Percentiles rank a stretch among this genome's conserved stretches.
Conservation (phyloP, 2,113 vertebrate genomes). For the Tenrec ecaudatus region DNA sequence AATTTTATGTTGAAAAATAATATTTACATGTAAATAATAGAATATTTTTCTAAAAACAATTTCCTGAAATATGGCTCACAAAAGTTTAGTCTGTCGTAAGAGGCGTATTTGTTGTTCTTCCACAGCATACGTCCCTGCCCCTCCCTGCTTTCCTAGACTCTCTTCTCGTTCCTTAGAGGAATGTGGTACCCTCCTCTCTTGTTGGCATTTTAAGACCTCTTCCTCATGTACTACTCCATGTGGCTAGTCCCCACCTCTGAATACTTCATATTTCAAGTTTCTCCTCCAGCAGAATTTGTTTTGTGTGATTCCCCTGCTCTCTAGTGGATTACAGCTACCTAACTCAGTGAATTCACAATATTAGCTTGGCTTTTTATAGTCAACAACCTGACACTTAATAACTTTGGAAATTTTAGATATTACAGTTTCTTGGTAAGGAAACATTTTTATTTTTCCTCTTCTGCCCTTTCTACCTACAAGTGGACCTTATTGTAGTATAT, state of each 20-base stretch:
- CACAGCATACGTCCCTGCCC: not conserved
- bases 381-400: slow-evolving; percentile 30
- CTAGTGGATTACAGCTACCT: not conserved
- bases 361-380: not conserved
- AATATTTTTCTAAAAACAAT: not conserved
- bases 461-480: not conserved
- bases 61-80: not conserved
- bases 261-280: not conserved
- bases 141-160: not conserved
- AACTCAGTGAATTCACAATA: not conserved
- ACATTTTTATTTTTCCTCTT: not conserved
- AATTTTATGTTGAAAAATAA: not conserved
- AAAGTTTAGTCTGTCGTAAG: not conserved
- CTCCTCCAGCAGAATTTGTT: not conserved
- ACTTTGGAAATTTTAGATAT: slow-evolving; percentile 4
- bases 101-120: not conserved
- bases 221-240: not conserved
- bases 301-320: not conserved
- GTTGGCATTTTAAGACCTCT: not conserved
- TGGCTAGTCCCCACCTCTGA: not conserved
- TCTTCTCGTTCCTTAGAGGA: not conserved
- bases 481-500: not conserved
- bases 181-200: not conserved
- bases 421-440: not conserved
- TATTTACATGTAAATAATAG: slow-evolving; percentile 18